Conservation (phyloP, 1,140 invertebrate species). For the Zaprionus lachaisei region DNA sequence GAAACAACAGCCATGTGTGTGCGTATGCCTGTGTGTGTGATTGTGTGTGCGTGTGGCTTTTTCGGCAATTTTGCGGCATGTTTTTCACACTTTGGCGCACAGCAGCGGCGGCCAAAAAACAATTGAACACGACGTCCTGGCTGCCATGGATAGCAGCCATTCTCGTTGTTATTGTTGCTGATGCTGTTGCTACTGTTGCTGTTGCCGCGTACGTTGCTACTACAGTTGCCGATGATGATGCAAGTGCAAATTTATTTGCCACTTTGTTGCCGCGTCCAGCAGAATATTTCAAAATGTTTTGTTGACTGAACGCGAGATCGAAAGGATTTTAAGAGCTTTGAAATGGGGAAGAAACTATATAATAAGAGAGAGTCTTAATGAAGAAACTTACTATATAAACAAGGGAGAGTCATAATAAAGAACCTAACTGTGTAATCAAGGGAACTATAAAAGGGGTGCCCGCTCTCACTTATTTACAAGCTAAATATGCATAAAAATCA, state of each 20-base stretch:
- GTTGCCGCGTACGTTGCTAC: conserved; percentile 13
- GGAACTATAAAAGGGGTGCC: not conserved
- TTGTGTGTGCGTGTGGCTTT: conserved; percentile 56
- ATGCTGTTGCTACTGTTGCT: conserved; percentile 18
- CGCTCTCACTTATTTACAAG: not conserved
- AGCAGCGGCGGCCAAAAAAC: conserved; percentile 60
- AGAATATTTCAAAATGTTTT: conserved; percentile 38
- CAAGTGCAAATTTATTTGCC: conserved; percentile 82
- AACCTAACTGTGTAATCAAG: not conserved
- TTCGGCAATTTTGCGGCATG: conserved; percentile 80
- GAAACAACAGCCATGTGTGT: conserved; percentile 35
- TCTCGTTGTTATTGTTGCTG: conserved; percentile 13
- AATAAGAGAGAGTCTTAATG: not conserved
- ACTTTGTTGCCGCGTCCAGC: conserved; percentile 62
- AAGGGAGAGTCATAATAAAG: not conserved
- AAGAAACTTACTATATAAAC: not conserved
- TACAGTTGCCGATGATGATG: conserved; percentile 56
- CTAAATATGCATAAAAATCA: conserved; percentile 3
- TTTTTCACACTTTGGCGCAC: conserved; percentile 80
- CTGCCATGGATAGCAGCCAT: conserved; percentile 69
- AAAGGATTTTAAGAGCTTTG: conserved; percentile 23
- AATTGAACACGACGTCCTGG: conserved; percentile 76
- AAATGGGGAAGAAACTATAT: not conserved
- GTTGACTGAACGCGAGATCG: conserved; percentile 23
- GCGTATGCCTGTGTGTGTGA: not conserved